A percentile compares a stretch with the other conserved stretches of the same genome.
Evolutionary conservation across 2,888 invertebrate species (phyloP).

Genomic region (Volucella bombylans): DNA sequence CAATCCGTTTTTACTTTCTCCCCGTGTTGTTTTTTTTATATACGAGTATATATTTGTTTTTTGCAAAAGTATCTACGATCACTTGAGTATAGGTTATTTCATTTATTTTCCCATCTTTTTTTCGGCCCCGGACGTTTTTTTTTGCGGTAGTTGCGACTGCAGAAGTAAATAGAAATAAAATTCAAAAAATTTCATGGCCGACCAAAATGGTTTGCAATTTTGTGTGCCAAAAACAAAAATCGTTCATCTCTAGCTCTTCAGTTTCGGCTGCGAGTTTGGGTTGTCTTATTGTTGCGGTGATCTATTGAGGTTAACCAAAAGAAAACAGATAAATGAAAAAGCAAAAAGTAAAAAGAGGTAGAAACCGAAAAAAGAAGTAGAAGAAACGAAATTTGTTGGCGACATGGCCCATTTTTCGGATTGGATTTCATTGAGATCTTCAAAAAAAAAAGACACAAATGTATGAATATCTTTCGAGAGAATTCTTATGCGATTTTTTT

Average conservation of each 20-base stretch:
- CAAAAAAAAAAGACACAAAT: conserved; percentile 38
- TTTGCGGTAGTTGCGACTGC: conserved; percentile 46
- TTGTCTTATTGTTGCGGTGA: conserved; percentile 19
- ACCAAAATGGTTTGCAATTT: conserved; percentile 62
- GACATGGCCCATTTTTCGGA: conserved; percentile 68
- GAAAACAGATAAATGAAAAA: conserved; percentile 31
- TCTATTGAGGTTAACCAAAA: conserved; percentile 63
- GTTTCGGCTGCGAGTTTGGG: conserved; percentile 6
- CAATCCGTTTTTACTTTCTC: not conserved
- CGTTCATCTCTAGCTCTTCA: conserved; percentile 27
- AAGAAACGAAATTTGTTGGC: conserved; percentile 35
- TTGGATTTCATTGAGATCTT: conserved; percentile 64
- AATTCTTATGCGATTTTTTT: conserved; percentile 38
- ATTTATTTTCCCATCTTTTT: conserved; percentile 30
- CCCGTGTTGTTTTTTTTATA: not conserved
- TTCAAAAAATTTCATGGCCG: conserved; percentile 51
- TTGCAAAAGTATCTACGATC: conserved; percentile 21
- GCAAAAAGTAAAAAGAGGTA: not conserved
- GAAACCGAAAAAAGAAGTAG: not conserved
- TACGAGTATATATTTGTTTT: conserved; percentile 13
- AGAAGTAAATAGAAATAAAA: conserved; percentile 33
- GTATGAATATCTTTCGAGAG: conserved; percentile 42
- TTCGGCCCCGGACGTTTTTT: conserved; percentile 1
- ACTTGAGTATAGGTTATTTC: conserved; percentile 42
- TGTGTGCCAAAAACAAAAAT: conserved; percentile 54